Conservation (phyloP, 2,113 vertebrate species). For the Butorides virescens region DNA sequence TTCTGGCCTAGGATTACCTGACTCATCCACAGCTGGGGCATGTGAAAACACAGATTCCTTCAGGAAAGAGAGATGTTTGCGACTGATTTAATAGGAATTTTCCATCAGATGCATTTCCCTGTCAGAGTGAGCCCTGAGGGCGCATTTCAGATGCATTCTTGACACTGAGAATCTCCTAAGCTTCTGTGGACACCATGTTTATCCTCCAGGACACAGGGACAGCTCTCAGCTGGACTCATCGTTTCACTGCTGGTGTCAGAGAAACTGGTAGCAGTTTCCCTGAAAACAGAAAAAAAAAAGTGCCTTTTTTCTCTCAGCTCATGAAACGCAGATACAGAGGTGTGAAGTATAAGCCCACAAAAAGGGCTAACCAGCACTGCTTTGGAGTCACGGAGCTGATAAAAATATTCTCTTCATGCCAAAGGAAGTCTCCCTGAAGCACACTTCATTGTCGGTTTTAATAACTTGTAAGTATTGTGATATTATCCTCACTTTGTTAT, state of each 20-base stretch:
- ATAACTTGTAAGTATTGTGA: neutral
- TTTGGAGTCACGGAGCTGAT: neutral
- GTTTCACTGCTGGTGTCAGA: fast-evolving
- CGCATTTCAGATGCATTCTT: neutral
- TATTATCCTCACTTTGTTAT: neutral
- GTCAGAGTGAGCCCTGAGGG: neutral
- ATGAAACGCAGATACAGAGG: neutral
- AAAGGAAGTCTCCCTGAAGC: neutral
- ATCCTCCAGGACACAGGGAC: neutral
- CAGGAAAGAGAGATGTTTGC: neutral
- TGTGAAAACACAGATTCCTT: neutral
- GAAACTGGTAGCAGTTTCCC: neutral
- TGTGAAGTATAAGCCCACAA: neutral
- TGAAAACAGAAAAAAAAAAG: neutral
- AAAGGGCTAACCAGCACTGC: neutral
- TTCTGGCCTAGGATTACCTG: neutral
- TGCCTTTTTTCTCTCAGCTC: neutral
- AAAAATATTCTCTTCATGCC: neutral
- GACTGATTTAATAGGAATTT: neutral
- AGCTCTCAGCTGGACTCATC: neutral
- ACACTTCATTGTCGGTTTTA: neutral
- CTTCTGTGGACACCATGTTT: neutral
- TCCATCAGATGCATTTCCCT: neutral
- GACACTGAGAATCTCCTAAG: neutral
- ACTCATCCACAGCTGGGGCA: neutral